phyloP scores from a whole-genome alignment of 1,140 invertebrate genomes.

The Bombus waltoni region DNA sequence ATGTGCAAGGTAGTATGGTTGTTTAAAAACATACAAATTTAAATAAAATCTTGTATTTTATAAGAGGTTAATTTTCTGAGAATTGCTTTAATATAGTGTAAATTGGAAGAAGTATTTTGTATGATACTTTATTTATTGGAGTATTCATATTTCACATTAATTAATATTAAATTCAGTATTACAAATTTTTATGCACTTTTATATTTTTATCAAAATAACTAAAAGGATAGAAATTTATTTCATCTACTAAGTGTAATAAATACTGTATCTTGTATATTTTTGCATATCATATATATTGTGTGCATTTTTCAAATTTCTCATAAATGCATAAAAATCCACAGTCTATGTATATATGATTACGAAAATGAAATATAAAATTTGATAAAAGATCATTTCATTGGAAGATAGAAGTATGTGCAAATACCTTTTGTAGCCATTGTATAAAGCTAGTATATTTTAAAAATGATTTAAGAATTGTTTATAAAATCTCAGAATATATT shows the following conservation, averaged over 20 bases:
- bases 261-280: no score
- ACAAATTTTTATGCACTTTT: no score
- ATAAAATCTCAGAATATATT: not conserved
- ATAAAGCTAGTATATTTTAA: not conserved
- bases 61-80: not conserved
- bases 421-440: not conserved
- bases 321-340: no score
- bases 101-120: not conserved
- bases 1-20: not conserved
- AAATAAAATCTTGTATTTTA: not conserved
- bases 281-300: no score
- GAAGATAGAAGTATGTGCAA: not conserved
- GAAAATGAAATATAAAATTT: not conserved
- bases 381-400: not conserved
- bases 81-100: not conserved
- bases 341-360: not conserved
- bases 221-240: no score
- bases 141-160: not conserved
- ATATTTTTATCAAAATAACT: no score
- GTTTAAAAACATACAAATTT: not conserved
- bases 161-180: not conserved
- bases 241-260: no score
- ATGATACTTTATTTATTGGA: not conserved
- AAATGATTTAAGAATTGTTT: not conserved
- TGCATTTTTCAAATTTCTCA: no score